Evolutionary conservation across 2,888 invertebrate genomes (phyloP), one percentile per base, ranked within the genome.

Genomic region (Drosophila tripunctata): DNA sequence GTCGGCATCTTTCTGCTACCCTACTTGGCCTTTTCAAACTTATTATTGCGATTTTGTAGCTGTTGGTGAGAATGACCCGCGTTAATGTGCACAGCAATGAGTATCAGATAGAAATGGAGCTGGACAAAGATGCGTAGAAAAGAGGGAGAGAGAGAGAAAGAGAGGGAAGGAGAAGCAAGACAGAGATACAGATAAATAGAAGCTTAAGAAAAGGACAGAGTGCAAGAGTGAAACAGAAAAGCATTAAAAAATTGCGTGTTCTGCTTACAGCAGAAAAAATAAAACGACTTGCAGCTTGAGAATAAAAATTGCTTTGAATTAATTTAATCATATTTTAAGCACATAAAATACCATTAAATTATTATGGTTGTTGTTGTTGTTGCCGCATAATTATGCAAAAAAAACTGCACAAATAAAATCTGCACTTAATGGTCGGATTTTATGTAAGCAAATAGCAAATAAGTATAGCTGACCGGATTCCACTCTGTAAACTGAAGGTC

Each of bases 1-100:
- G 24, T 63, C 60, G 10, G 0, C 10, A 21, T 0, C 4, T 3
- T 2, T 1, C 1, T 1, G 1, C 3, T 0, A 0, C 6, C 2
- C n/a, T 36, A n/a, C 0, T 8, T 48, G 55, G 44, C 33, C 40
- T 47, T 62, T 64, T 54, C 38, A 22, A 67, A 81, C 63, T 65
- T 84, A 67, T 80, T 73, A 67, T 80, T 70, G 78, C 81, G 52
- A 57, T 80, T 67, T 54, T 60, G 44, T 52, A 40, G 62, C 60
- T 66, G 56, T 61, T 67, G 63, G 57, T 62, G 78, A 85, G 87
- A 81, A 81, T 81, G 82, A 81, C 75, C 85, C 78, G 56, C 71
- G 67, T 71, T 87, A 81, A 84, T 87, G 82, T 78, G 63, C 47
- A 57, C 48, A 41, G 52, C 61, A 68, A 62, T 76, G 60, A 61